Base-by-base conservation (phyloP, 2,797 vertebrate species). In the Leptodactylus fallax region DNA sequence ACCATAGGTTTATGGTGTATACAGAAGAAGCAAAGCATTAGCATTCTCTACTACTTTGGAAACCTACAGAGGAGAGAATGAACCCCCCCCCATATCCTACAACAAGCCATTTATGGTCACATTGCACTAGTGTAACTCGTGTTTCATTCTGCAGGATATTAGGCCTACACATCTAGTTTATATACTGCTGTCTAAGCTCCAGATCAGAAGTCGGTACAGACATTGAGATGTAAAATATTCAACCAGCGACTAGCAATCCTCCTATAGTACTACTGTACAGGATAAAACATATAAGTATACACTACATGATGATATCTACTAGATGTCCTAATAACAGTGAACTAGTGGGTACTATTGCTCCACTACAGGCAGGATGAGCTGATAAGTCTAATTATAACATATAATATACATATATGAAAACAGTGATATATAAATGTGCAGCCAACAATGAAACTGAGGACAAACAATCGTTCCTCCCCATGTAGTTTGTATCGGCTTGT, bases 21-120 rank as follows among this genome's bases (percentile, higher is more conserved):
- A 23, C 56, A n/a, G 27, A 61, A 19, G 23, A 19, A 45, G 58
- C 17, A 47, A 27, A 49, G 71, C 9, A 74, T 3, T 58, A 63
- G 36, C 47, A 49, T 4, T 76, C 47, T 76, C 36, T 19, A 12
- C 61, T 63, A 69, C 21, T 53, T 51, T 67, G 81, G 81, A 55
- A 82, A 67, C 21, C 47, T n/a, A 14, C 61, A 55, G 81, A 27
- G 23, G 14, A 53, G 27, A 53, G 17, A 67, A 36, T 16, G 69
- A 82, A 27, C 55, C 69, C 69, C 49, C 79, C 58, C 23, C 81
- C 55, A 65, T 10, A 86, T 19, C 19, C 27, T 86, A n/a, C 86
- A 85, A 87, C 84, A 85, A 2, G n/a, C 81, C 81, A 83, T 83
- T 12, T 83, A 74, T 83, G 81, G 81, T 83, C 49, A 71, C 51